A percentile compares a stretch with the other conserved stretches of the same genome.
Evolutionary conservation across 2,113 vertebrate species (phyloP).

Genomic region (Misgurnus anguillicaudatus): DNA sequence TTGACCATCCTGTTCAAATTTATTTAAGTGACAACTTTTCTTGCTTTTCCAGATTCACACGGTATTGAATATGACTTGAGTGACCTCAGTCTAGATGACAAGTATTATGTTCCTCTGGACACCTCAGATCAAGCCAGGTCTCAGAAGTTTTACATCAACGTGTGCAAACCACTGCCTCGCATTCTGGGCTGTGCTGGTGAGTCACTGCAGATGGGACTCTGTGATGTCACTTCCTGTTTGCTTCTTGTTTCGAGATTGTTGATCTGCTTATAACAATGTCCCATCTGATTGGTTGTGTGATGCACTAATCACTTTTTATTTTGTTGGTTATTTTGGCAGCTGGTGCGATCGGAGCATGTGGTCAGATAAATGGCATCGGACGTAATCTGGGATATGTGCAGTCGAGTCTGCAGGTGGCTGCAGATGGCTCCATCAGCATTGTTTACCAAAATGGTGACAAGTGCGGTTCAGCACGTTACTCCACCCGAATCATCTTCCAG

Average conservation of each 20-base stretch:
- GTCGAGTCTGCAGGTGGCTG: constrained; percentile 82
- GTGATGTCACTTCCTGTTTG: not conserved
- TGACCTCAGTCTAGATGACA: constrained; percentile 76
- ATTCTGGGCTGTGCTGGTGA: constrained; percentile 80
- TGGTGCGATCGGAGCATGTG: constrained; percentile 85
- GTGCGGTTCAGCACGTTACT: constrained; percentile 77
- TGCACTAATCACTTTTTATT: not conserved
- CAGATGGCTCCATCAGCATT: constrained; percentile 87
- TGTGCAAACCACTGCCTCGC: constrained; percentile 85
- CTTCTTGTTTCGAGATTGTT: not conserved
- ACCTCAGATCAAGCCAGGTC: constrained; percentile 68
- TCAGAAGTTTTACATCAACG: constrained; percentile 85
- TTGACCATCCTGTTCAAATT: not conserved
- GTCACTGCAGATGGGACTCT: constrained; percentile 2
- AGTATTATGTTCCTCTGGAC: constrained; percentile 85
- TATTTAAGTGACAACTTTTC: not conserved
- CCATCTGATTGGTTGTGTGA: too few relatives aligned
- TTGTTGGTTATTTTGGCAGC: constrained; percentile 67
- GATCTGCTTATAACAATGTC: not conserved
- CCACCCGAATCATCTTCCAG: constrained; percentile 88
- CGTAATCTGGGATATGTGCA: constrained; percentile 88
- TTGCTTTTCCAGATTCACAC: constrained; percentile 74
- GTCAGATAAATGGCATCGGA: constrained; percentile 63
- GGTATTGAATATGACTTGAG: constrained; percentile 93
- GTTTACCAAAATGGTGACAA: constrained; percentile 86